phyloP scores from a whole-genome alignment of 2,113 vertebrate genomes.

The Calidris pygmaea region DNA sequence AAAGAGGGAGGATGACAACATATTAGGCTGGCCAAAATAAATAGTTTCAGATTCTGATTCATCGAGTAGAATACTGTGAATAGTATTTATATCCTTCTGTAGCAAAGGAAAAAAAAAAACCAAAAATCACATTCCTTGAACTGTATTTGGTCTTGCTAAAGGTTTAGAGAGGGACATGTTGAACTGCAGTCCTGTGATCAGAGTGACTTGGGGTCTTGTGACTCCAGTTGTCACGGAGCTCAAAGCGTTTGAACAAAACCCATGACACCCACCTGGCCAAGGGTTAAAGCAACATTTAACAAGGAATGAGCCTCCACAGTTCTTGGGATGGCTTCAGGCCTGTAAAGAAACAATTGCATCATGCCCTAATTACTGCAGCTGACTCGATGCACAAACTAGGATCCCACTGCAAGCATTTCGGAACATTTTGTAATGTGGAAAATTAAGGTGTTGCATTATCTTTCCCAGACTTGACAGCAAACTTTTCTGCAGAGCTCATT shows the following conservation, averaged over 20 bases:
- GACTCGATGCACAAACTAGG: background rate
- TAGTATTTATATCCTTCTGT: background rate
- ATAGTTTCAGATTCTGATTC: background rate
- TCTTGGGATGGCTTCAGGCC: constrained; percentile 3
- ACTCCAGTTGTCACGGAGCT: background rate
- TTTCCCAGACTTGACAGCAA: background rate
- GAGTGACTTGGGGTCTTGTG: background rate
- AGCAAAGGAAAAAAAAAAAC: background rate
- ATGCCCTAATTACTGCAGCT: constrained; percentile 7
- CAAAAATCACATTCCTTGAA: background rate
- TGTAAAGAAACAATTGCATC: constrained; percentile 34
- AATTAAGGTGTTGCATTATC: constrained; percentile 33
- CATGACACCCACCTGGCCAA: background rate
- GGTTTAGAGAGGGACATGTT: background rate
- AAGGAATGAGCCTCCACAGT: background rate
- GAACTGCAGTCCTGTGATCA: background rate
- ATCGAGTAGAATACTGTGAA: background rate
- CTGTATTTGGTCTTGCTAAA: background rate
- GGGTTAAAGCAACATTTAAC: background rate
- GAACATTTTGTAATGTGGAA: constrained; percentile 18
- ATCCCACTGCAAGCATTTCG: constrained; percentile 12
- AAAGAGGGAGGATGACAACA: background rate
- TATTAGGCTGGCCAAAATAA: constrained; percentile 23
- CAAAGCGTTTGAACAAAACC: background rate
- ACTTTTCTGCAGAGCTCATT: background rate